These are phyloP conservation scores for Synanthedon tipuliformis DNA, from an alignment of 2,888 invertebrate species.

Conservation along the genomic window DNA sequence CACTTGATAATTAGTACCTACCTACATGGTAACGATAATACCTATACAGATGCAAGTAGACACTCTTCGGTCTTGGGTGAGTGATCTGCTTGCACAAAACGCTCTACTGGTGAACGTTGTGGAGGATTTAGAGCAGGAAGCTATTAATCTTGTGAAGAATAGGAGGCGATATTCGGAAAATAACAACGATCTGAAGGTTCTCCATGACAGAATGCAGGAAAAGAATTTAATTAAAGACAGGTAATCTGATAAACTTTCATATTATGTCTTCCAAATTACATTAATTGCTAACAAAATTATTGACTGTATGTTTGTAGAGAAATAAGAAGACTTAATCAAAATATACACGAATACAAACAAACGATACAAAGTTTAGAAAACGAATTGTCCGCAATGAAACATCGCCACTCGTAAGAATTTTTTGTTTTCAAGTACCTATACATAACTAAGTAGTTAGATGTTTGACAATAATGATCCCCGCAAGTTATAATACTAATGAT, in stretches of 20 bases:
- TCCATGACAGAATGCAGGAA: conserved; percentile 38
- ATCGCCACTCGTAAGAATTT: conserved; percentile 24
- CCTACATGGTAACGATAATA: not conserved
- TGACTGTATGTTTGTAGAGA: conserved; percentile 28
- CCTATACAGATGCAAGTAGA: conserved; percentile 62
- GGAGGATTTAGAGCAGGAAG: conserved; percentile 75
- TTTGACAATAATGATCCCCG: not conserved
- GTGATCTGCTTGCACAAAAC: conserved; percentile 77
- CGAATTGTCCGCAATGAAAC: conserved; percentile 26
- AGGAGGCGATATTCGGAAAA: conserved; percentile 31
- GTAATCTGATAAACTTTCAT: conserved; percentile 13
- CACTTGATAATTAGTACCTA: not conserved
- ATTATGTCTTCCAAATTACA: no score
- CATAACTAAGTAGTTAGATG: not conserved
- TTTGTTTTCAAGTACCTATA: not conserved
- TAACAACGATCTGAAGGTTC: conserved; percentile 25
- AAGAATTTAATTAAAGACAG: conserved; percentile 45
- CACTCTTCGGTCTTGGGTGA: conserved; percentile 74
- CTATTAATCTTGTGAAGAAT: conserved; percentile 67
- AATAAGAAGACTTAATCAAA: conserved; percentile 40
- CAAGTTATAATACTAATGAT: not conserved
- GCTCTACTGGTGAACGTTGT: conserved; percentile 74
- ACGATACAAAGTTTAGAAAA: conserved; percentile 30
- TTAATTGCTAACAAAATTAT: no score
- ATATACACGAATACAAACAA: conserved; percentile 39